Conservation (phyloP, 2,888 invertebrate species). For the Sialis fuliginosa region DNA sequence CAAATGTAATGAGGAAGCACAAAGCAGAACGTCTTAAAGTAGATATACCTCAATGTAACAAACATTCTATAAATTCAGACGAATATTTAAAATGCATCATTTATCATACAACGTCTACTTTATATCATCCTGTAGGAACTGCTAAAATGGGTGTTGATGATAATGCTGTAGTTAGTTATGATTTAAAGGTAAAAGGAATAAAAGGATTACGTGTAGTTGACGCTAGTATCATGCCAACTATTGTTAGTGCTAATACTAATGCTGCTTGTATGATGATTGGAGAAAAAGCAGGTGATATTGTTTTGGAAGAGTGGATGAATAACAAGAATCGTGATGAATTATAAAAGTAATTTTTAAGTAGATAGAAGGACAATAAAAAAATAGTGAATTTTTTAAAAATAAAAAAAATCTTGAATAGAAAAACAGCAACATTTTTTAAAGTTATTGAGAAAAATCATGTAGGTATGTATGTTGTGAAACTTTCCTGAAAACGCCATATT, state of each 20-base stretch:
- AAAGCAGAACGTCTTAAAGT: constrained; percentile 34
- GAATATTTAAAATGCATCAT: constrained; percentile 33
- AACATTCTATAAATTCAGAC: constrained; percentile 22
- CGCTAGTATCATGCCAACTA: constrained; percentile 1
- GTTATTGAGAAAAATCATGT: too few species aligned
- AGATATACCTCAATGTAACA: constrained; percentile 29
- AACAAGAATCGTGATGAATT: too few species aligned
- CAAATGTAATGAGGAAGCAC: constrained; percentile 37
- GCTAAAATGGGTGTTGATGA: constrained; percentile 17
- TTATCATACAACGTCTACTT: constrained; percentile 14
- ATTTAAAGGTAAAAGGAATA: not conserved
- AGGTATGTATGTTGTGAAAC: too few species aligned
- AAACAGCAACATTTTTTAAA: too few species aligned
- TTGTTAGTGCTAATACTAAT: constrained; percentile 1
- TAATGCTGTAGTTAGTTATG: not conserved
- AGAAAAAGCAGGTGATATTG: constrained; percentile 1
- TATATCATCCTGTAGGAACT: constrained; percentile 17
- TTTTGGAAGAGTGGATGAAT: not conserved
- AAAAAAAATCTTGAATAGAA: too few species aligned
- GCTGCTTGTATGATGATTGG: constrained; percentile 3
- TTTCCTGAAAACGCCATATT: too few species aligned
- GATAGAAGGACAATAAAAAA: too few species aligned
- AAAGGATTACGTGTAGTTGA: constrained; percentile 1
- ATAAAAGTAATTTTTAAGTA: too few species aligned
- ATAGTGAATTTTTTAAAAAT: too few species aligned